These are phyloP conservation scores for Alethe castanea DNA, from an alignment of 2,113 vertebrate species.

Conservation along the genomic window DNA sequence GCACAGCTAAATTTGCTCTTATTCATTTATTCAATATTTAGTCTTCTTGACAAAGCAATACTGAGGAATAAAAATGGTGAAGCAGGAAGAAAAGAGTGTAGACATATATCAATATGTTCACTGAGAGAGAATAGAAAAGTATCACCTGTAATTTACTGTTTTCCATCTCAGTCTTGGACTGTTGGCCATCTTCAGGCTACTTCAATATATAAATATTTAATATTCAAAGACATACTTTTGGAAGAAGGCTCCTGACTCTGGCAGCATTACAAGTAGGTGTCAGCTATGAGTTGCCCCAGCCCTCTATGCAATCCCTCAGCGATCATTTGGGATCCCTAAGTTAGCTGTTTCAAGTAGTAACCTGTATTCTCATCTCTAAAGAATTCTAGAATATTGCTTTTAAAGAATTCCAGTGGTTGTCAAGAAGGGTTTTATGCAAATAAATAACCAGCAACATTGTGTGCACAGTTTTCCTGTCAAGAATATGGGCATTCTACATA, in stretches of 20 bases:
- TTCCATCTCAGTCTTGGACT: background rate
- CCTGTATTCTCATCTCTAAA: background rate
- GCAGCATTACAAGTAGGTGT: background rate
- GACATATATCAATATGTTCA: background rate
- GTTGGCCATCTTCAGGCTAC: background rate
- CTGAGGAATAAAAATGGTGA: background rate
- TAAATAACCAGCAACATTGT: background rate
- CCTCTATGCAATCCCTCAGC: background rate
- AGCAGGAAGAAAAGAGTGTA: background rate
- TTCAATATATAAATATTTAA: background rate
- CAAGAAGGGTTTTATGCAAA: background rate
- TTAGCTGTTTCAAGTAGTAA: background rate
- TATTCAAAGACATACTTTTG: background rate
- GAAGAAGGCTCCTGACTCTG: background rate
- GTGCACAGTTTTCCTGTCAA: background rate
- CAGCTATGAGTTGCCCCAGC: background rate
- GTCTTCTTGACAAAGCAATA: background rate
- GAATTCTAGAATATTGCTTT: background rate
- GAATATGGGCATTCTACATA: background rate
- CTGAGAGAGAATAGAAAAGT: background rate
- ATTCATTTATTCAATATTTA: background rate
- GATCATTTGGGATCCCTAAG: background rate
- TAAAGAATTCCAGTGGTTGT: background rate
- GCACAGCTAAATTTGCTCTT: background rate
- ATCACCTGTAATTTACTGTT: background rate